Percentiles rank a stretch among this genome's conserved stretches.
Evolutionary conservation across 2,888 invertebrate species (phyloP).

Genomic region (Drosophila ezoana): DNA sequence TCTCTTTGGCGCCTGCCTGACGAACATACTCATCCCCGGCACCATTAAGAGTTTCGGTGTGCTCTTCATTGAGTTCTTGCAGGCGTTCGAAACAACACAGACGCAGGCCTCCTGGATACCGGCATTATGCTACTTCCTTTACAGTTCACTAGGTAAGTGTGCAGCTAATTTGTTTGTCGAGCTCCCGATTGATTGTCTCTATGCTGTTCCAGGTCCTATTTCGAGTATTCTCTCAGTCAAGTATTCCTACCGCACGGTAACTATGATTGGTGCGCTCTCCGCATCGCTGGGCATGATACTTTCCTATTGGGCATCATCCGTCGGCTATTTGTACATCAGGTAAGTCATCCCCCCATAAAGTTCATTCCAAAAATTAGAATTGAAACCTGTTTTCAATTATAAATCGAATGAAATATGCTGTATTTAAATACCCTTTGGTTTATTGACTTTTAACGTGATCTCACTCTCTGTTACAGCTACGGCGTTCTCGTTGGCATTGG

Average conservation of each 20-base stretch:
- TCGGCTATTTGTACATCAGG: constrained; percentile 92
- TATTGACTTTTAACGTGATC: too few relatives aligned
- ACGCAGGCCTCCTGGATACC: constrained; percentile 93
- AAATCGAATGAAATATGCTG: too few relatives aligned
- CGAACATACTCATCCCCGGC: constrained; percentile 94
- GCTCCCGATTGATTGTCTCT: neutral
- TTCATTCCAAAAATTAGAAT: too few relatives aligned
- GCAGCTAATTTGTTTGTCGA: too few relatives aligned
- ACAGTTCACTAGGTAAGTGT: constrained; percentile 92
- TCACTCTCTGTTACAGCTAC: constrained; percentile 87
- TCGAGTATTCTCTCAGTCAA: constrained; percentile 93
- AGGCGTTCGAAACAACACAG: constrained; percentile 90
- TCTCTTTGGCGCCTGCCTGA: constrained; percentile 90
- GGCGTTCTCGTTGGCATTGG: constrained; percentile 93
- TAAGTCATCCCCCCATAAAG: constrained; percentile 81
- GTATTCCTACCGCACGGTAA: constrained; percentile 93
- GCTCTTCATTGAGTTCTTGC: constrained; percentile 92
- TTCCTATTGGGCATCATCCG: constrained; percentile 92
- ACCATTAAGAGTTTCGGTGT: constrained; percentile 96
- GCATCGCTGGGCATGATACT: constrained; percentile 94
- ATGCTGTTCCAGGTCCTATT: constrained; percentile 88
- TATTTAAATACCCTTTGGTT: too few relatives aligned
- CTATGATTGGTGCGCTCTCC: constrained; percentile 92
- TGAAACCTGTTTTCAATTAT: too few relatives aligned
- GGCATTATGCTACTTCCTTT: constrained; percentile 94